Evolutionary conservation across 2,113 vertebrate species (phyloP), one percentile per base, ranked within the genome.

Genomic region (Propithecus coquereli): DNA sequence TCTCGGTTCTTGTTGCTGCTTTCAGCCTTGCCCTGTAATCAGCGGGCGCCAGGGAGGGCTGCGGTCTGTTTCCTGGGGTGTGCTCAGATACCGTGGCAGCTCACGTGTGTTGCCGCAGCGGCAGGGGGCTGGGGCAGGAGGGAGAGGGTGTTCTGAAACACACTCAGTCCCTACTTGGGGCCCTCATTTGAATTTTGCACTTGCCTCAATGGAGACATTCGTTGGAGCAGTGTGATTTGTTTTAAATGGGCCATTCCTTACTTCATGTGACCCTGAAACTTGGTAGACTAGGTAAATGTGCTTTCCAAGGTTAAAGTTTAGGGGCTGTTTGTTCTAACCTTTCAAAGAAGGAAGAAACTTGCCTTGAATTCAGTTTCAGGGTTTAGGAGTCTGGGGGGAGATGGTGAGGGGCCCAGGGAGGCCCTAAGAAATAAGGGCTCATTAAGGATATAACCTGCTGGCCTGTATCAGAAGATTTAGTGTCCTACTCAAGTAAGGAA

Each of bases 21-120:
- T 71, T 57, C 85, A 88, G 68, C 5, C 85, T 91, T 34, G 43
- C 76, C 80, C 90, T 34, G 82, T 92, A 92, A 95, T 96, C 96
- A 87, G 50, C 0, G 92, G 97, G 96, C 76, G 63, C 90, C 93
- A 52, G 96, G 45, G 91, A 95, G 82, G 93, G 95, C 93, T 96
- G 92, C 1, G 79, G 87, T 70, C 86, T 20, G 0, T 25, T 95
- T 96, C 92, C 84, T 18, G 45, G 85, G 90, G 25, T 0, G 52
- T 90, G 88, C 95, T 59, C 88, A 76, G 97, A 63, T 95, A 86
- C 96, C 22, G 5, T 47, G 93, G 91, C 68, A 89, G 65, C 2
- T n/a, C 6, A 23, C 52, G 47, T 87, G 96, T 82, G 97, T 96
- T 76, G 43, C 93, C 79, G 40, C 52, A 73, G 94, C 20, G 11